Conservation (phyloP, 2,888 invertebrate genomes). For the Syrphus vitripennis region DNA sequence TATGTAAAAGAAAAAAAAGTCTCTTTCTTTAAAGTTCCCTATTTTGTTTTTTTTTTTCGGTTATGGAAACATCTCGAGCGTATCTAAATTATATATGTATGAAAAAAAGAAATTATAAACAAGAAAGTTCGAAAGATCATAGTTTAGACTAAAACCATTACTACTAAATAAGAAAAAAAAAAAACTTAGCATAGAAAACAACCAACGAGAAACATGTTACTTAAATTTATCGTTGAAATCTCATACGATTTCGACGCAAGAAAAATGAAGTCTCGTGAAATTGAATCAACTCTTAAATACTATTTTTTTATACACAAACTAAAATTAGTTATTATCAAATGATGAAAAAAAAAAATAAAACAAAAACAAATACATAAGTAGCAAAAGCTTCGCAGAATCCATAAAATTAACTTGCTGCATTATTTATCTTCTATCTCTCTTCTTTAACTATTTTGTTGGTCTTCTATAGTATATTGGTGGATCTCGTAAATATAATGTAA, state of each 20-base stretch:
- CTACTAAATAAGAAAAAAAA: background rate
- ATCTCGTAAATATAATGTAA: slow-evolving; percentile 58
- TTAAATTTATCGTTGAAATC: slow-evolving; percentile 7
- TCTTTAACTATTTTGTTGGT: slow-evolving; percentile 25
- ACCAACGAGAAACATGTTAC: slow-evolving; percentile 46
- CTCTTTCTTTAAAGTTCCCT: background rate
- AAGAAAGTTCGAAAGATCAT: slow-evolving; percentile 2
- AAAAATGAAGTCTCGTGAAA: slow-evolving; percentile 25
- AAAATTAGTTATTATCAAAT: slow-evolving; percentile 32
- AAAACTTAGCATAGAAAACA: slow-evolving; percentile 46
- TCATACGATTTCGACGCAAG: background rate
- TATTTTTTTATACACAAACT: slow-evolving; percentile 49
- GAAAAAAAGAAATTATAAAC: slow-evolving; percentile 1
- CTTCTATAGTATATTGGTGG: slow-evolving; percentile 43
- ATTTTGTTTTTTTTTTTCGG: background rate
- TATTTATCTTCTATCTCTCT: slow-evolving; percentile 20
- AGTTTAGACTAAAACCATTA: slow-evolving; percentile 46
- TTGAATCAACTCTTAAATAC: slow-evolving; percentile 39
- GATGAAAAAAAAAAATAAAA: background rate
- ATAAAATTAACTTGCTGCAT: background rate
- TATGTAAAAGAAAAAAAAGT: background rate
- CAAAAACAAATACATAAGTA: slow-evolving; percentile 42
- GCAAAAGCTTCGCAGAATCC: slow-evolving; percentile 48
- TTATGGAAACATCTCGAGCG: background rate
- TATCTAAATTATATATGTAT: background rate